These are phyloP conservation scores for Drosophila virilis DNA, from an alignment of 1,140 invertebrate genomes.

Conservation along the genomic window DNA sequence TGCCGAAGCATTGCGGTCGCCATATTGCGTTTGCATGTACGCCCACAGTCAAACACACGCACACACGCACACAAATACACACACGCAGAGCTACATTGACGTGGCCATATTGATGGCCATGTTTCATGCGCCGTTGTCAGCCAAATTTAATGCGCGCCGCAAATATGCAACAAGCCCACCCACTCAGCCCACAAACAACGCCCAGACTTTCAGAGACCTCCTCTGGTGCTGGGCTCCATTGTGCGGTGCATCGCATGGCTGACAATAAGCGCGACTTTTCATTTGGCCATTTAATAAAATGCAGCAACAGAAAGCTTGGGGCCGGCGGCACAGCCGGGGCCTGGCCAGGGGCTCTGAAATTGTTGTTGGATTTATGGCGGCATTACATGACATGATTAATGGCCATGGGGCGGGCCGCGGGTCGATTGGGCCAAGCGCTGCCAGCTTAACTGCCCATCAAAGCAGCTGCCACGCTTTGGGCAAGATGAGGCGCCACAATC, in stretches of 20 bases:
- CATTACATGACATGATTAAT: conserved; percentile 82
- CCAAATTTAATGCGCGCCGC: conserved; percentile 81
- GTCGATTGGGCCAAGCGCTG: conserved; percentile 7
- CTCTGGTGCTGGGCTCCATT: conserved; percentile 15
- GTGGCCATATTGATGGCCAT: conserved; percentile 76
- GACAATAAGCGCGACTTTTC: conserved; percentile 78
- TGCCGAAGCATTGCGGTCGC: conserved; percentile 80
- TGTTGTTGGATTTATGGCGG: conserved; percentile 81
- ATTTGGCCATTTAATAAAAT: conserved; percentile 82
- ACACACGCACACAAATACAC: conserved; percentile 22
- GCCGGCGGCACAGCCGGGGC: no score
- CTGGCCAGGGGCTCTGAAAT: conserved; percentile 38
- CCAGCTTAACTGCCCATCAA: conserved; percentile 48
- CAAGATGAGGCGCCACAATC: background rate
- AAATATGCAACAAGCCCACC: conserved; percentile 64
- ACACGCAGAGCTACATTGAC: conserved; percentile 50
- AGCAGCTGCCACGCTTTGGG: conserved; percentile 35
- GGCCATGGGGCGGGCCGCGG: conserved; percentile 20
- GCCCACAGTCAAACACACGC: conserved; percentile 70
- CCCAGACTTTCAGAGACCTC: conserved; percentile 2
- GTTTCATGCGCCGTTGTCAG: conserved; percentile 80
- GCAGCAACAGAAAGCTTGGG: conserved; percentile 38
- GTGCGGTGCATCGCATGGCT: conserved; percentile 35
- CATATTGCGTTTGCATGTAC: conserved; percentile 83
- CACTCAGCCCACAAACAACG: background rate